Percentiles rank a stretch among this genome's conserved stretches.
These are phyloP conservation scores for Auanema sp. DNA, from an alignment of 2,888 invertebrate species.

Conservation along the genomic window DNA sequence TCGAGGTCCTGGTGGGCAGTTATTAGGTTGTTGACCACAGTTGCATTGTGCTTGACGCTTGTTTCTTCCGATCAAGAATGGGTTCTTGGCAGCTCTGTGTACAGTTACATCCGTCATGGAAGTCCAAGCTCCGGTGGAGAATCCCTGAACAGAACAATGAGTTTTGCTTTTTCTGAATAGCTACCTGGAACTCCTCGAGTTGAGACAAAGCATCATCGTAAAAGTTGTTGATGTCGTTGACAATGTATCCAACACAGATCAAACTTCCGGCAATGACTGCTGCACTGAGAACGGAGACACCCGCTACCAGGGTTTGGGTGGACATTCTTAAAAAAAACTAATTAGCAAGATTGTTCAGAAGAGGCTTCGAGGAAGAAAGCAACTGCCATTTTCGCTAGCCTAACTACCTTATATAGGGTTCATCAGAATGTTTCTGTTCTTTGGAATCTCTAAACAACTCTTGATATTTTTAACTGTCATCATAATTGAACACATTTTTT, in stretches of 20 bases:
- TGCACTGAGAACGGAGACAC: conserved; percentile 30
- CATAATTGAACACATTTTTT: too few relatives aligned
- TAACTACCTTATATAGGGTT: too few relatives aligned
- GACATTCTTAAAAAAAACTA: conserved; percentile 19
- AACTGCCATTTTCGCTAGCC: too few relatives aligned
- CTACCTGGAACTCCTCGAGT: conserved; percentile 35
- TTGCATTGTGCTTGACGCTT: conserved; percentile 43
- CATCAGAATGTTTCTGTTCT: too few relatives aligned
- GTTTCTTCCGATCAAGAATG: conserved; percentile 29
- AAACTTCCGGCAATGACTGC: conserved; percentile 32
- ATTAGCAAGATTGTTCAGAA: background rate
- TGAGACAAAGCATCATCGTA: conserved; percentile 37
- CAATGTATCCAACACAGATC: conserved; percentile 30
- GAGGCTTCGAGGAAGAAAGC: background rate
- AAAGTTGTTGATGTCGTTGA: conserved; percentile 44
- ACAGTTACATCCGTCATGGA: conserved; percentile 30
- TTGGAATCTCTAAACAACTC: too few relatives aligned
- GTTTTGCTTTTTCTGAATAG: background rate
- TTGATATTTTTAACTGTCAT: too few relatives aligned
- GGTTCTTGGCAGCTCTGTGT: conserved; percentile 18
- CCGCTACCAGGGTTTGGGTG: conserved; percentile 30
- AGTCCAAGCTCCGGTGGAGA: conserved; percentile 31
- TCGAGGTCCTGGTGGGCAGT: conserved; percentile 44
- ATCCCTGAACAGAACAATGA: background rate
- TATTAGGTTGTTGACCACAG: conserved; percentile 34